phyloP scores from a whole-genome alignment of 1,140 invertebrate genomes.

The Ceratoteleas bidentatus region DNA sequence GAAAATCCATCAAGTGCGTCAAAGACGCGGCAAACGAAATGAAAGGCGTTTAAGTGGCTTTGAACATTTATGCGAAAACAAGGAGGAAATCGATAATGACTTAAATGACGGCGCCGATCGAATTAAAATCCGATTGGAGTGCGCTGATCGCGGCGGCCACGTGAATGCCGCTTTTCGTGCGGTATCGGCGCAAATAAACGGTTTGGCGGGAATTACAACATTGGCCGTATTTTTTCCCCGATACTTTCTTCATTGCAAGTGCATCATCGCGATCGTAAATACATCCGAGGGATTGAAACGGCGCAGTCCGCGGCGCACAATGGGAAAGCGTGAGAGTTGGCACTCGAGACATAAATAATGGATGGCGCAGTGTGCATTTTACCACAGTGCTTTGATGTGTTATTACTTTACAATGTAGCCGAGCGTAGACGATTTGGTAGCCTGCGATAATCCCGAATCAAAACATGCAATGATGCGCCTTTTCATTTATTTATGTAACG shows the following conservation, averaged over 20 bases:
- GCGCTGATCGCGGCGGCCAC: background rate
- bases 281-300: constrained; percentile 50
- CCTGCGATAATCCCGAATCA: constrained; percentile 30
- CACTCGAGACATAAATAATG: constrained; percentile 66
- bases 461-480: constrained; percentile 20
- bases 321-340: constrained; percentile 67
- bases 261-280: constrained; percentile 61
- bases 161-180: constrained; percentile 8
- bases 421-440: constrained; percentile 31
- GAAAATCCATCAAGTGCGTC: background rate
- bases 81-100: background rate
- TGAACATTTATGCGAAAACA: background rate
- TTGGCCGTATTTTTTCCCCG: constrained; percentile 36
- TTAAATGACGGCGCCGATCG: constrained; percentile 11
- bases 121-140: constrained; percentile 8
- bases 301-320: constrained; percentile 42
- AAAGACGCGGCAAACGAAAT: background rate
- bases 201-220: constrained; percentile 23
- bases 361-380: constrained; percentile 59
- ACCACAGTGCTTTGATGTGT: constrained; percentile 55
- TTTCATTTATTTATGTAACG: constrained; percentile 27
- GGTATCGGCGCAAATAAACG: background rate
- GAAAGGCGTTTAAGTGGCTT: background rate
- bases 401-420: constrained; percentile 50
- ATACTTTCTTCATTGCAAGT: constrained; percentile 39